These are phyloP conservation scores for Drosophila subpulchrella DNA, from an alignment of 1,140 invertebrate species.

Conservation along the genomic window DNA sequence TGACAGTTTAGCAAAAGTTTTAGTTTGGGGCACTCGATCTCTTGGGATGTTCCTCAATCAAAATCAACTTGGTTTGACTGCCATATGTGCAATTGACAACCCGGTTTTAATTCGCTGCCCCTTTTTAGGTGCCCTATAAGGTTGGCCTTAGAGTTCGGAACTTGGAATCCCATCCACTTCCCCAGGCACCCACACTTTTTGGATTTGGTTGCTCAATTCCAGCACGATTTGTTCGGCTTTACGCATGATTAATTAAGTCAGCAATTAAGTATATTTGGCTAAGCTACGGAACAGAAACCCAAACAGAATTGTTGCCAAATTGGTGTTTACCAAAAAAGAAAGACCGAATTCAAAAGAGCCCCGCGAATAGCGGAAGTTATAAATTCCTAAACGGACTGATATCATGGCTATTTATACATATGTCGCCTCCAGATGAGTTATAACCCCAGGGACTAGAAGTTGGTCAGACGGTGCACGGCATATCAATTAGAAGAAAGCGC, in stretches of 20 bases:
- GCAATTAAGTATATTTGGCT: slow-evolving; percentile 72
- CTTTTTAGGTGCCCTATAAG: slow-evolving; percentile 49
- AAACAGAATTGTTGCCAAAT: slow-evolving; percentile 59
- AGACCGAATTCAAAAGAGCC: slow-evolving; percentile 28
- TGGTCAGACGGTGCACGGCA: slow-evolving; percentile 42
- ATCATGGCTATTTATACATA: slow-evolving; percentile 67
- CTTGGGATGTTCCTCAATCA: slow-evolving; percentile 7
- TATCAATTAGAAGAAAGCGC: slow-evolving; percentile 80
- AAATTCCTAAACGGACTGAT: slow-evolving; percentile 66
- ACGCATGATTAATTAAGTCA: slow-evolving; percentile 73
- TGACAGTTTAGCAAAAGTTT: slow-evolving; percentile 19
- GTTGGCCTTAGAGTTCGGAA: slow-evolving; percentile 3
- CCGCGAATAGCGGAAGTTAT: slow-evolving; percentile 65
- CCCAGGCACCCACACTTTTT: slow-evolving; percentile 17
- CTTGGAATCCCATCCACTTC: slow-evolving; percentile 28
- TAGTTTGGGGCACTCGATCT: slow-evolving; percentile 28
- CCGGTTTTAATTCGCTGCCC: slow-evolving; percentile 31
- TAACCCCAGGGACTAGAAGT: slow-evolving; percentile 50
- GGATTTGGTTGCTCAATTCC: slow-evolving; percentile 51
- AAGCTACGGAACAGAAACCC: slow-evolving; percentile 39
- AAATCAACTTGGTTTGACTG: slow-evolving; percentile 50
- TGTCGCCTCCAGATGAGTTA: slow-evolving; percentile 55
- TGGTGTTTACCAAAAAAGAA: slow-evolving; percentile 45
- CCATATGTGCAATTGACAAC: slow-evolving; percentile 31
- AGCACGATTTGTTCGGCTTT: slow-evolving; percentile 46